These are phyloP conservation scores for Stegostoma tigrinum DNA, from an alignment of 2,113 vertebrate species.

Conservation along the genomic window DNA sequence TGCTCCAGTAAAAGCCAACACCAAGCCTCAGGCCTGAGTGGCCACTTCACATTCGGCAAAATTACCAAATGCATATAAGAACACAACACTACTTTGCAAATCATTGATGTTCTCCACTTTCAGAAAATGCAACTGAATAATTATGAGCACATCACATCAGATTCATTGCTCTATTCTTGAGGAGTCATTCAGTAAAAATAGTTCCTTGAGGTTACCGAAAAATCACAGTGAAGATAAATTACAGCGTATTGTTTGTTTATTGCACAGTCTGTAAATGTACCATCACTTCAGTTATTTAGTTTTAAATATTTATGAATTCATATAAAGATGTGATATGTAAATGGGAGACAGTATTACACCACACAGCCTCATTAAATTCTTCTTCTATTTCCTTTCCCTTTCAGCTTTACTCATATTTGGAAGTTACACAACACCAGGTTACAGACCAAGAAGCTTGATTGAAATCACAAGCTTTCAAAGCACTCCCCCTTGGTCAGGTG, in stretches of 20 bases:
- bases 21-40: not conserved
- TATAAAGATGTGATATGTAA: not conserved
- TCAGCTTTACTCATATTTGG: not conserved
- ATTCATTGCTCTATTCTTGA: not conserved
- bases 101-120: not conserved
- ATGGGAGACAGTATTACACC: not conserved
- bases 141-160: not conserved
- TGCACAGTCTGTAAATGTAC: not conserved
- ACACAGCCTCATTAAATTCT: not conserved
- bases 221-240: not conserved
- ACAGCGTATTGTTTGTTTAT: not conserved
- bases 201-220: not conserved
- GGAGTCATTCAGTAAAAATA: too few species aligned
- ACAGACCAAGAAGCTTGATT: too few species aligned
- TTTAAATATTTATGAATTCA: conserved; percentile 6
- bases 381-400: not conserved
- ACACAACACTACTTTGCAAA: not conserved
- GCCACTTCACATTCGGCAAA: not conserved
- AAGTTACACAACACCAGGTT: too few species aligned
- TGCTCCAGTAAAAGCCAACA: not conserved
- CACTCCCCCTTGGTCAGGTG: too few species aligned
- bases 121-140: not conserved
- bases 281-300: not conserved
- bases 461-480: too few species aligned
- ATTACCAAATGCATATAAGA: not conserved